These are phyloP conservation scores for Pheosia gnoma DNA, from an alignment of 2,888 invertebrate species.

Conservation along the genomic window DNA sequence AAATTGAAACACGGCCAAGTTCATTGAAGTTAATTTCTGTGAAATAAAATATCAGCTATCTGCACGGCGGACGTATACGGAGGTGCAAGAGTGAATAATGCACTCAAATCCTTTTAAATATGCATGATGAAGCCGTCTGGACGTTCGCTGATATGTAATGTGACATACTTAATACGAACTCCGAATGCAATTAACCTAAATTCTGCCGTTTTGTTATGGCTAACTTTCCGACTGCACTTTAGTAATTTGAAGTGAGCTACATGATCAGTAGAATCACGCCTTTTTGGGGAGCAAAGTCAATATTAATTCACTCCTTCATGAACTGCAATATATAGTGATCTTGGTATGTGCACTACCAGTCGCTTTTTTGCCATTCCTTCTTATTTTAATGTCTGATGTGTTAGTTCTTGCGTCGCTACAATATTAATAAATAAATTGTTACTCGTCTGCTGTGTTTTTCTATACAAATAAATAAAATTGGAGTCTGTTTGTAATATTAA, in stretches of 20 bases:
- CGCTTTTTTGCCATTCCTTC: too few species aligned
- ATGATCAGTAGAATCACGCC: neutral
- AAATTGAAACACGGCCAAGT: conserved; percentile 40
- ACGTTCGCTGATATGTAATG: conserved; percentile 44
- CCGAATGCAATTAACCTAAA: conserved; percentile 48
- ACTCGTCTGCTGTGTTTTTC: too few species aligned
- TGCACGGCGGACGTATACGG: conserved; percentile 28
- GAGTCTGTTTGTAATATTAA: too few species aligned
- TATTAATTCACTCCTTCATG: too few species aligned
- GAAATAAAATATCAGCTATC: conserved; percentile 34
- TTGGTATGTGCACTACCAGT: too few species aligned
- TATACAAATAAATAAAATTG: too few species aligned
- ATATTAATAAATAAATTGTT: too few species aligned
- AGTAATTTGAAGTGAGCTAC: neutral
- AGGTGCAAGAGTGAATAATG: conserved; percentile 47
- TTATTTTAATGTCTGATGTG: too few species aligned
- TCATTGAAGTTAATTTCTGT: conserved; percentile 41
- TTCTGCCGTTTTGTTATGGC: conserved; percentile 18
- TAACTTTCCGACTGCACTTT: neutral
- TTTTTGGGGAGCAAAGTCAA: too few species aligned
- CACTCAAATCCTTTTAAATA: conserved; percentile 52
- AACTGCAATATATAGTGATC: too few species aligned
- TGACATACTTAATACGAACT: conserved; percentile 41
- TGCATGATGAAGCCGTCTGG: conserved; percentile 46
- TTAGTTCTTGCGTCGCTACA: too few species aligned